Base-by-base conservation (phyloP, 2,797 vertebrate genomes). In the Rhinophrynus dorsalis region DNA sequence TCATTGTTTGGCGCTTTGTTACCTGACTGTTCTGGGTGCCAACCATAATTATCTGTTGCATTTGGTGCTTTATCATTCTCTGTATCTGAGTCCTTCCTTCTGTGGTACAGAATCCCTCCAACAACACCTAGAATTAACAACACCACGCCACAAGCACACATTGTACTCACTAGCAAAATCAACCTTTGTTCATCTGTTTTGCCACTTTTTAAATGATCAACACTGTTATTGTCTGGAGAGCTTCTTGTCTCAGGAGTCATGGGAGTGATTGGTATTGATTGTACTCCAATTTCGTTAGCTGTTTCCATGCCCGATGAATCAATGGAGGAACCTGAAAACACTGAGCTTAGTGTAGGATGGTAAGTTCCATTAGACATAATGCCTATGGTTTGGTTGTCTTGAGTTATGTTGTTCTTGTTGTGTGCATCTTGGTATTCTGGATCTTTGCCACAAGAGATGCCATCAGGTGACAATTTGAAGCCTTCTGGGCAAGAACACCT, bases 151-250 rank as follows among this genome's bases (percentile, higher is more conserved):
- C 79, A 80, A 10, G 67, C 78, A 3, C 77, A 81, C 9, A 88
- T 76, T 0, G 84, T 84, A 13, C 87, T 86, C 54, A 88, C 74
- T 10, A 90, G 67, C 3, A 89, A 81, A 57, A 88, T 73, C 45
- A 70, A 76, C 20, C 70, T 79, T 15, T 82, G 81, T 12, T 81
- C 81, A 0, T 86, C 74, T 0, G 72, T 44, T 3, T 69, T 30
- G 0, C 60, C 54, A 2, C 84, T 29, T 4, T 55, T 47, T 7
- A 27, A 3, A 7, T 51, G 15, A 24, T 65, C 17, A 13, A 21
- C 23, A 35, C 38, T n/a, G 21, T 2, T 33, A 12, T 18, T 32
- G 2, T 30, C 10, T 3, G n/a, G 10, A 11, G 12, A 27, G n/a
- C 1, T 29, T n/a, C 18, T 51, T 10, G 1, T 10, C 5, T 45